A percentile compares a stretch with the other conserved stretches of the same genome.
Conservation (phyloP, 1,140 invertebrate genomes). For the Danaus plexippus region DNA sequence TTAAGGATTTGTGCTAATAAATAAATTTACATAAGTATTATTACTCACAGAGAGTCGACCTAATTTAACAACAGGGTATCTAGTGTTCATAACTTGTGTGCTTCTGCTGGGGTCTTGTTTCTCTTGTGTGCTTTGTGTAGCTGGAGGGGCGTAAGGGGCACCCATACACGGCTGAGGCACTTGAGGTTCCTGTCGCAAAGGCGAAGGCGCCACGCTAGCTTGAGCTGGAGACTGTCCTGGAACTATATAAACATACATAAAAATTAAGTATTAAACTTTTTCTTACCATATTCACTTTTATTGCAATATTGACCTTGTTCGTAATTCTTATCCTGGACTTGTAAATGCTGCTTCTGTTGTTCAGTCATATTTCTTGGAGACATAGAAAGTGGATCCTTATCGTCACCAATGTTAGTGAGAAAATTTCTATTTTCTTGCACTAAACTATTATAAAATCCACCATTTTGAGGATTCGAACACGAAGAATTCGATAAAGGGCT, state of each 20-base stretch:
- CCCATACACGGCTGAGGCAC: slow-evolving; percentile 71
- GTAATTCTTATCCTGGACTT: slow-evolving; percentile 54
- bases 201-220: slow-evolving; percentile 71
- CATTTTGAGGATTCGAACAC: slow-evolving; percentile 71
- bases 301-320: slow-evolving; percentile 45
- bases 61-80: slow-evolving; percentile 59
- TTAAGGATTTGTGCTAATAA: not conserved
- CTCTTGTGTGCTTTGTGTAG: slow-evolving; percentile 33
- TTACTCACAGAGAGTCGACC: slow-evolving; percentile 61
- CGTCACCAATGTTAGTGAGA: slow-evolving; percentile 58
- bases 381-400: slow-evolving; percentile 71
- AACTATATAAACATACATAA: slow-evolving; percentile 56
- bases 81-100: slow-evolving; percentile 54
- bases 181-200: slow-evolving; percentile 59
- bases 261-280: slow-evolving; percentile 4
- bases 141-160: slow-evolving; percentile 56
- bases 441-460: slow-evolving; percentile 65
- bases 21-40: not conserved
- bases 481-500: slow-evolving; percentile 50
- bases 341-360: slow-evolving; percentile 62
- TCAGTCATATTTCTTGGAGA: slow-evolving; percentile 70
- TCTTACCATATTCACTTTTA: not conserved
- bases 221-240: slow-evolving; percentile 73
- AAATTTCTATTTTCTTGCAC: slow-evolving; percentile 53
- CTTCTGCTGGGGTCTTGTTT: slow-evolving; percentile 58